phyloP scores from a whole-genome alignment of 2,888 invertebrate species.

The Dicyrtomina minuta region DNA sequence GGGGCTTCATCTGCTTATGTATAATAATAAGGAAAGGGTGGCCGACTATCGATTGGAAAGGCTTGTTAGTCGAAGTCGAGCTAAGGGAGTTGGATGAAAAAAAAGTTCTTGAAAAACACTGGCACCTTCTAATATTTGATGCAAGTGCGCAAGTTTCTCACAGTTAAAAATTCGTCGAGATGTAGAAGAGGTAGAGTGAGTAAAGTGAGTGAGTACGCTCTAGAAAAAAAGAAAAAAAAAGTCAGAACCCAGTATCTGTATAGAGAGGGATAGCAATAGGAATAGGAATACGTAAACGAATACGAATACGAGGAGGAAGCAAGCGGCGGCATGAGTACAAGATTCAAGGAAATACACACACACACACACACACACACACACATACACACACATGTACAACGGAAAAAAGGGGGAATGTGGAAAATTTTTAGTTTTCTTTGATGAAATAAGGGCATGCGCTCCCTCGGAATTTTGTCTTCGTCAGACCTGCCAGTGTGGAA shows the following conservation, averaged over 20 bases:
- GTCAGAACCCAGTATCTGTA: slow-evolving; percentile 9
- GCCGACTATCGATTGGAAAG: slow-evolving; percentile 47
- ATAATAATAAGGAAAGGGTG: slow-evolving; percentile 47
- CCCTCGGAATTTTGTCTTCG: slow-evolving; percentile 45
- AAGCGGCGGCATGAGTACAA: slow-evolving; percentile 28
- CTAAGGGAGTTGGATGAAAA: slow-evolving; percentile 33
- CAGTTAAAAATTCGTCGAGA: slow-evolving; percentile 45
- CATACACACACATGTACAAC: slow-evolving; percentile 9
- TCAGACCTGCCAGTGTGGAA: slow-evolving; percentile 46
- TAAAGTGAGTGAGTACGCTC: slow-evolving; percentile 15
- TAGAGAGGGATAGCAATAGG: slow-evolving; percentile 21
- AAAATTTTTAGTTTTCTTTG: slow-evolving; percentile 50
- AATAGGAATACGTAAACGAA: too few relatives aligned
- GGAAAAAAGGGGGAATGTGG: slow-evolving; percentile 43
- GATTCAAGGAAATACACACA: slow-evolving; percentile 11
- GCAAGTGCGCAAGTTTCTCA: slow-evolving; percentile 51
- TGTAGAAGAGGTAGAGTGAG: slow-evolving; percentile 29
- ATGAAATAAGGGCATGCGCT: slow-evolving; percentile 52
- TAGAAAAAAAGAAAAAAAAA: slow-evolving; percentile 9
- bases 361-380: slow-evolving; percentile 13
- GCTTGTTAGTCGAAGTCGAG: slow-evolving; percentile 42
- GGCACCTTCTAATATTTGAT: slow-evolving; percentile 47
- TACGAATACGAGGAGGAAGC: slow-evolving; percentile 27
- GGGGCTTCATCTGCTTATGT: slow-evolving; percentile 32
- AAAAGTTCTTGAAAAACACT: slow-evolving; percentile 51